phyloP scores from a whole-genome alignment of 2,113 vertebrate genomes.

The Helogale parvula region DNA sequence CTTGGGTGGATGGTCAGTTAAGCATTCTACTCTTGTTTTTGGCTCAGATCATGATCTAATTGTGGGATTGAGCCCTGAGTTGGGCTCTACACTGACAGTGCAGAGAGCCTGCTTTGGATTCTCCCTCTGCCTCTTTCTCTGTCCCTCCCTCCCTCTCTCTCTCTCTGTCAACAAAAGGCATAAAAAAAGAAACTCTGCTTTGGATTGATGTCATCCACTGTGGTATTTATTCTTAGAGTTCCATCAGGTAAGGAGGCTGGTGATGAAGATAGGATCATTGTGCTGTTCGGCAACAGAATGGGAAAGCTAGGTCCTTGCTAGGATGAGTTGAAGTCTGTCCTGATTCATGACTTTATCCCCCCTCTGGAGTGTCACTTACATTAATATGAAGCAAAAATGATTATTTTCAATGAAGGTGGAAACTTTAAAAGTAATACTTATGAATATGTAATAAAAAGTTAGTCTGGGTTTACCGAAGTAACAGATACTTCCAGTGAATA shows the following conservation, averaged over 20 bases:
- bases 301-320: neutral
- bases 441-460: conserved; percentile 67
- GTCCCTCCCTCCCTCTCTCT: too few species aligned
- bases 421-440: conserved; percentile 61
- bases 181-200: neutral
- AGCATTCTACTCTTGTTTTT: too few species aligned
- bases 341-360: conserved; percentile 15
- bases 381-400: conserved; percentile 39
- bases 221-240: neutral
- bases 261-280: neutral
- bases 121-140: too few species aligned
- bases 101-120: too few species aligned
- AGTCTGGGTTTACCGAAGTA: conserved; percentile 73
- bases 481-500: conserved; percentile 70
- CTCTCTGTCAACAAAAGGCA: too few species aligned
- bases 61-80: too few species aligned
- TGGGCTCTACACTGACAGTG: too few species aligned
- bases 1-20: too few species aligned
- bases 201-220: neutral
- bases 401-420: conserved; percentile 67
- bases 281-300: neutral
- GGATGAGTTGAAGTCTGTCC: neutral
- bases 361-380: neutral
- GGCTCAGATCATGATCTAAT: too few species aligned
- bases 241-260: neutral